A percentile compares a stretch with the other conserved stretches of the same genome.
Conservation (phyloP, 2,113 vertebrate genomes). For the Rissa tridactyla region DNA sequence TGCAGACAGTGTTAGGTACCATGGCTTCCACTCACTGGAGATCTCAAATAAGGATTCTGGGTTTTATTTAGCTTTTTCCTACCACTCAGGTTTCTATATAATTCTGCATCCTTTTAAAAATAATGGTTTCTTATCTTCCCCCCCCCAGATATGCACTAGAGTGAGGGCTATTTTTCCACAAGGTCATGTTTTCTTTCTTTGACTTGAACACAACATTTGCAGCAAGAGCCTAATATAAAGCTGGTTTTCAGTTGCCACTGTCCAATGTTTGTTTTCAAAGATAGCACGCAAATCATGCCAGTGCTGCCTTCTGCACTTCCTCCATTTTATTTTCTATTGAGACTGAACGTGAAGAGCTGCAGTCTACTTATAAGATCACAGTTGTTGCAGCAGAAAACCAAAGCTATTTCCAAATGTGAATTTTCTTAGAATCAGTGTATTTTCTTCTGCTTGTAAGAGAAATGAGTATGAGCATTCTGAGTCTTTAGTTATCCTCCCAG, state of each 20-base stretch:
- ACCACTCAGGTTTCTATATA: neutral
- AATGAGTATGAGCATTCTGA: neutral
- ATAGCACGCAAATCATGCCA: neutral
- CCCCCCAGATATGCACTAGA: neutral
- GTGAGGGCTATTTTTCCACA: neutral
- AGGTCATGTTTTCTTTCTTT: slow-evolving; percentile 1
- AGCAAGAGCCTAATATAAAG: neutral
- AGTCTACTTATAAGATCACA: slow-evolving; percentile 1
- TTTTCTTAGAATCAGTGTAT: neutral
- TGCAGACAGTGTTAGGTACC: neutral
- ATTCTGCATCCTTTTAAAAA: neutral
- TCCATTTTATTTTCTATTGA: slow-evolving; percentile 43
- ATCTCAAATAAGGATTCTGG: neutral
- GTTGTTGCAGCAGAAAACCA: neutral
- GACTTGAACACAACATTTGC: neutral
- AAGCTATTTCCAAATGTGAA: neutral
- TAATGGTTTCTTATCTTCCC: neutral
- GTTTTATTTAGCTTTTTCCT: neutral
- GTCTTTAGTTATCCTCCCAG: neutral
- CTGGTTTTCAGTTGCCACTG: neutral
- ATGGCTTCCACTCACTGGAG: neutral
- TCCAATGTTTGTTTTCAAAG: neutral
- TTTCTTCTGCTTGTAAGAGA: slow-evolving; percentile 7
- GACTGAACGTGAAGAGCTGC: slow-evolving; percentile 10
- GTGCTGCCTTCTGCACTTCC: slow-evolving; percentile 24